Conservation (phyloP, 2,888 invertebrate genomes). For the Drosophila testacea region DNA sequence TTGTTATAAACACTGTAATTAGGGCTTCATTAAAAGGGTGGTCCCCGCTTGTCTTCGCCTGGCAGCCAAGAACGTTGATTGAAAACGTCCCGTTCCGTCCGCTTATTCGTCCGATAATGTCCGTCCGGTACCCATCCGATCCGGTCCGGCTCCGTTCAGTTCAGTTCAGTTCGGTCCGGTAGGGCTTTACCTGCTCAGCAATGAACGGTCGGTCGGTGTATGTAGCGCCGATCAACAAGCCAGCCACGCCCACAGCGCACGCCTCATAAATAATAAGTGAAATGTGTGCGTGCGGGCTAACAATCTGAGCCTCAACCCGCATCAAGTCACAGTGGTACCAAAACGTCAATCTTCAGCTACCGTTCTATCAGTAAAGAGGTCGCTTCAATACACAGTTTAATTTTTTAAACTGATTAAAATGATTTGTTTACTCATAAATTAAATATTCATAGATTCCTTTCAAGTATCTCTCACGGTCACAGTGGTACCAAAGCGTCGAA, state of each 20-base stretch:
- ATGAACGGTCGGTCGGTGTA: constrained; percentile 29
- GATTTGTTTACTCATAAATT: background rate
- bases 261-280: constrained; percentile 83
- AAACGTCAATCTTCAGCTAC: background rate
- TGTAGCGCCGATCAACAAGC: constrained; percentile 82
- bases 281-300: constrained; percentile 66
- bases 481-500: no score
- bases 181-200: constrained; percentile 2
- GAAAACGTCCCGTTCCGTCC: constrained; percentile 58
- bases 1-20: constrained; percentile 85
- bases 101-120: constrained; percentile 1
- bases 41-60: constrained; percentile 84
- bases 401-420: no score
- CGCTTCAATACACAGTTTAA: background rate
- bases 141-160: background rate
- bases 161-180: background rate
- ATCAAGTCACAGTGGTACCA: constrained; percentile 52
- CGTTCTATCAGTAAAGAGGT: background rate
- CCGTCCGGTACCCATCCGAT: constrained; percentile 4
- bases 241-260: constrained; percentile 83
- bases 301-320: constrained; percentile 22
- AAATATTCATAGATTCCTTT: background rate
- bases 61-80: constrained; percentile 72
- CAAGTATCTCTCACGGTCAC: background rate
- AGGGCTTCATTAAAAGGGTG: constrained; percentile 86